phyloP scores from a whole-genome alignment of 2,888 invertebrate species.

The Drosophila setosimentum region DNA sequence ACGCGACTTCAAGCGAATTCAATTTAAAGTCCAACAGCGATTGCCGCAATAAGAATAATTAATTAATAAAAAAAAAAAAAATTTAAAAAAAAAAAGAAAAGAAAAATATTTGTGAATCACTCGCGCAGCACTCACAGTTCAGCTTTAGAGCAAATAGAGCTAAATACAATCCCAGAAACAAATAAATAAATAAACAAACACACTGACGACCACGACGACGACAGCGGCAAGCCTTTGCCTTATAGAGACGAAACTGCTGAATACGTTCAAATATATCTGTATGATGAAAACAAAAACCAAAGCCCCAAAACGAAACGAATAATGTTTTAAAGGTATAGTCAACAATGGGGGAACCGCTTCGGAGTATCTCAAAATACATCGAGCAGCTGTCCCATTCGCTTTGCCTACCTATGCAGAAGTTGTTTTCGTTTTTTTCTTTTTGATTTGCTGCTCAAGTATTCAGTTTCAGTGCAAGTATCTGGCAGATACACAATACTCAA shows the following conservation, averaged over 20 bases:
- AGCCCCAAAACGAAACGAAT: constrained; percentile 37
- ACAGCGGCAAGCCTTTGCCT: constrained; percentile 63
- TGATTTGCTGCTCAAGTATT: constrained; percentile 40
- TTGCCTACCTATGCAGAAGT: constrained; percentile 78
- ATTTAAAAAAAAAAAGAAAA: not conserved
- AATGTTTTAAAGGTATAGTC: constrained; percentile 72
- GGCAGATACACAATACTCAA: constrained; percentile 33
- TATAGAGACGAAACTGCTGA: constrained; percentile 62
- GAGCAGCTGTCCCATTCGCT: constrained; percentile 67
- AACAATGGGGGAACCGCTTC: constrained; percentile 46
- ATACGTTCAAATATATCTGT: constrained; percentile 33
- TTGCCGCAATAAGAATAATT: constrained; percentile 45
- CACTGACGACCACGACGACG: not conserved
- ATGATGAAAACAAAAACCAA: constrained; percentile 53
- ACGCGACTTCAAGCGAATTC: constrained; percentile 44
- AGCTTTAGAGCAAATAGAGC: constrained; percentile 71
- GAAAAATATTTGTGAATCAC: constrained; percentile 55
- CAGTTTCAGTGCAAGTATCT: constrained; percentile 51
- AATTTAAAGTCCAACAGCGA: constrained; percentile 32
- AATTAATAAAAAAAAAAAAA: constrained; percentile 20
- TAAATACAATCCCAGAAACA: constrained; percentile 50
- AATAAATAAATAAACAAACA: constrained; percentile 43
- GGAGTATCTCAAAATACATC: constrained; percentile 13
- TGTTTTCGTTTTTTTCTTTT: constrained; percentile 1
- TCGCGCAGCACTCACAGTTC: constrained; percentile 40